phyloP scores from a whole-genome alignment of 2,113 vertebrate genomes.

The Cichladusa arquata region DNA sequence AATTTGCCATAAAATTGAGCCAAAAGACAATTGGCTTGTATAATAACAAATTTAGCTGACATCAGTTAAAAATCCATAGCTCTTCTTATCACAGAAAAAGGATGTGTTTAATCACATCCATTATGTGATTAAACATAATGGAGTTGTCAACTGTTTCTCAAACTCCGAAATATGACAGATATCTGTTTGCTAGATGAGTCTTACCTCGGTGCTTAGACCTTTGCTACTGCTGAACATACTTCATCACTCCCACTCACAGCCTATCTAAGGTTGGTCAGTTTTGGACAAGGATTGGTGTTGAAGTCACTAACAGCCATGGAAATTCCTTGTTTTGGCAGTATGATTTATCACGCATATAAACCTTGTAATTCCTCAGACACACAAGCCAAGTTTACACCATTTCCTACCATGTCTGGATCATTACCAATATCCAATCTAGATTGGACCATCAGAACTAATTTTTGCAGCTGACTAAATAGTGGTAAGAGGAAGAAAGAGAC shows the following conservation, averaged over 20 bases:
- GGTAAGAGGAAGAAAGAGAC: neutral
- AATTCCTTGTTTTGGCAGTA: neutral
- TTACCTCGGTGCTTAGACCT: neutral
- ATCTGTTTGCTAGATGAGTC: neutral
- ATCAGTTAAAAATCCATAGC: neutral
- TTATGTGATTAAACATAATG: neutral
- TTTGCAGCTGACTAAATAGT: neutral
- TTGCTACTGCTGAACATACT: fast-evolving
- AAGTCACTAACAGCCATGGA: neutral
- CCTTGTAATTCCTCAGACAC: neutral
- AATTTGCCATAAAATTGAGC: neutral
- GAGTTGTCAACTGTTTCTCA: neutral
- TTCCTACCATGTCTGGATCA: neutral
- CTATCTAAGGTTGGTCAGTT: fast-evolving
- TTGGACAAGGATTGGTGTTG: neutral
- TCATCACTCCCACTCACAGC: neutral
- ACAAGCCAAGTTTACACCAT: neutral
- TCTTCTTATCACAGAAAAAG: neutral
- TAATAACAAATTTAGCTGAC: neutral
- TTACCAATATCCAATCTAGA: neutral
- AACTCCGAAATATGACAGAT: neutral
- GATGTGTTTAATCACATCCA: too few relatives aligned
- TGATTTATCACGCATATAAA: neutral
- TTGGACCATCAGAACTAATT: neutral
- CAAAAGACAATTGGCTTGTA: neutral